Evolutionary conservation across 2,113 vertebrate species (phyloP).

Genomic region (Lichenostomus cassidix): DNA sequence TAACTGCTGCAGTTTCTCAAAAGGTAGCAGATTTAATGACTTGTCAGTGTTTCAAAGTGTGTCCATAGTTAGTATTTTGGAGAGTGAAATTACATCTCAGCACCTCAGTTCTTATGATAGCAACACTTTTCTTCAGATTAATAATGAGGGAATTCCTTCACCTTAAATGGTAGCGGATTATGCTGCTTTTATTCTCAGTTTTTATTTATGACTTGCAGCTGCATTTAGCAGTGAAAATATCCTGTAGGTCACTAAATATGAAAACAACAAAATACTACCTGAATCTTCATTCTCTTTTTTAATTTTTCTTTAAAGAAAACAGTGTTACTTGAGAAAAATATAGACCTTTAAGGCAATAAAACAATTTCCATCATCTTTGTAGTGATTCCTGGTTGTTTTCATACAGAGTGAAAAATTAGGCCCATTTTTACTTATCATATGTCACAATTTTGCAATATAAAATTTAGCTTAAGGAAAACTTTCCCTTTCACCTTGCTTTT

Average conservation of each 20-base stretch:
- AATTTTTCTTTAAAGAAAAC: background rate
- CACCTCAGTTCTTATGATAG: background rate
- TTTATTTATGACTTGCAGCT: background rate
- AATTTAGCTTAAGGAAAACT: background rate
- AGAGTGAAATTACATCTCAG: background rate
- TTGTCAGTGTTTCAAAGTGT: background rate
- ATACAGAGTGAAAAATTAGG: background rate
- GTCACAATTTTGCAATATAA: background rate
- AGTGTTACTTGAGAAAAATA: background rate
- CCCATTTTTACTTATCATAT: background rate
- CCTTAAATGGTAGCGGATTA: background rate
- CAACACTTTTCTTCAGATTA: background rate
- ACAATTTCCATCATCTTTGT: background rate
- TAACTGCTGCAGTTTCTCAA: background rate
- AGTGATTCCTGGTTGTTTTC: background rate
- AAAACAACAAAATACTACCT: background rate
- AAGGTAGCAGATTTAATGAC: background rate
- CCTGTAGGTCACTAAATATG: background rate
- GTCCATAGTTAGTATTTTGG: background rate
- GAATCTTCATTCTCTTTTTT: background rate
- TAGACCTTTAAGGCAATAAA: background rate
- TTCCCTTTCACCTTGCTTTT: background rate
- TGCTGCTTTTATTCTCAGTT: background rate
- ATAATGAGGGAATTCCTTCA: background rate
- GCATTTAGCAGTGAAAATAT: background rate